Evolutionary conservation across 2,888 invertebrate genomes (phyloP).

Genomic region (Laspeyria flexula): DNA sequence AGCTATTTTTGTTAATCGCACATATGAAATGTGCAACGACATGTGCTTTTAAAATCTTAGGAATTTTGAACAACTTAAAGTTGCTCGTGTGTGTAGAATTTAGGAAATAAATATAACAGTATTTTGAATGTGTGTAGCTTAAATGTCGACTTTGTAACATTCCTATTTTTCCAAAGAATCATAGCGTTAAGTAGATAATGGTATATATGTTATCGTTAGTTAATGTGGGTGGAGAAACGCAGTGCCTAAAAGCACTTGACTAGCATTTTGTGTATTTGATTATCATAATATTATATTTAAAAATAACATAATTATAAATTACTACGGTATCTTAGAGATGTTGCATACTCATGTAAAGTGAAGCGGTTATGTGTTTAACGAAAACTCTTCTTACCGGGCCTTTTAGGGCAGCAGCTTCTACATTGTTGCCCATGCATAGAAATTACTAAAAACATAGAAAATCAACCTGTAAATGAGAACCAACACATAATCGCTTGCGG

Average conservation of each 20-base stretch:
- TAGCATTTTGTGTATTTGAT: not conserved
- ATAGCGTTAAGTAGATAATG: slow-evolving; percentile 30
- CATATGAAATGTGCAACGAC: not conserved
- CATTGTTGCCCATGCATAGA: too few species aligned
- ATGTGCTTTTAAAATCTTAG: not conserved
- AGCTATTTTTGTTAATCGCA: not conserved
- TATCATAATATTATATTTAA: not conserved
- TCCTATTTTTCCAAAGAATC: slow-evolving; percentile 46
- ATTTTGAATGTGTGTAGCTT: slow-evolving; percentile 15
- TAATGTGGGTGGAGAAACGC: slow-evolving; percentile 4
- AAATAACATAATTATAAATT: not conserved
- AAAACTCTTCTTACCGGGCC: too few species aligned
- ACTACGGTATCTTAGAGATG: not conserved
- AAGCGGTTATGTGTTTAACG: not conserved
- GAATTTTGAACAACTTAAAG: slow-evolving; percentile 4
- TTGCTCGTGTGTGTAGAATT: slow-evolving; percentile 1
- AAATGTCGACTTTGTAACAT: slow-evolving; percentile 31
- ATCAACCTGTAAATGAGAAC: too few species aligned
- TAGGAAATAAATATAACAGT: slow-evolving; percentile 4
- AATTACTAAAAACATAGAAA: too few species aligned
- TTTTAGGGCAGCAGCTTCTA: too few species aligned
- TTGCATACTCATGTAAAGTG: not conserved
- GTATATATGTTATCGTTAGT: slow-evolving; percentile 7
- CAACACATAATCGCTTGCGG: too few species aligned
- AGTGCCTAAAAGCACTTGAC: not conserved